These are phyloP conservation scores for Hylyphantes graminicola DNA, from an alignment of 1,140 invertebrate species.

Conservation along the genomic window DNA sequence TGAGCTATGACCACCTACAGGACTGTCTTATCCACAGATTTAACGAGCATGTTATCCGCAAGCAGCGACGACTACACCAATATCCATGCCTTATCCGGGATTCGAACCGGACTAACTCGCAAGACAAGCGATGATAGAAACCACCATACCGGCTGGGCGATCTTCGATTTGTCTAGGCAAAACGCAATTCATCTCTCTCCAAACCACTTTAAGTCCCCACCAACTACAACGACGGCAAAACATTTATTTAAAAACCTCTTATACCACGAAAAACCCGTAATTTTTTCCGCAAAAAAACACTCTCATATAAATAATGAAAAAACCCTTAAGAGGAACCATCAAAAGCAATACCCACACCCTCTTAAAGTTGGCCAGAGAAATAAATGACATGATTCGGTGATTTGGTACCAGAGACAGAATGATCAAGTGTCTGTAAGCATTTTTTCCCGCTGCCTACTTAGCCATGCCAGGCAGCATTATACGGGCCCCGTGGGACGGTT, in stretches of 20 bases:
- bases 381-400: constrained; percentile 28
- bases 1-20: no score
- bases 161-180: no score
- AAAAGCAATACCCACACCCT: no score
- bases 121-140: no score
- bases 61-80: no score
- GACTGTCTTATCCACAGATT: no score
- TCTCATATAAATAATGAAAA: neutral
- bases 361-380: neutral
- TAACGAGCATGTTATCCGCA: no score
- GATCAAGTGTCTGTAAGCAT: neutral
- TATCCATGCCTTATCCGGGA: no score
- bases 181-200: neutral
- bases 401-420: constrained; percentile 1
- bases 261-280: neutral
- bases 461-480: neutral
- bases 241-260: neutral
- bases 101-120: no score
- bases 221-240: neutral
- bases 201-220: neutral
- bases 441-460: neutral
- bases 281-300: neutral
- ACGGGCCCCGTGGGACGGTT: neutral
- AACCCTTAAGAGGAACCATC: no score
- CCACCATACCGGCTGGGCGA: no score